A percentile compares a stretch with the other conserved stretches of the same genome.
phyloP scores from a whole-genome alignment of 2,797 vertebrate species.

The Propithecus perrieri region DNA sequence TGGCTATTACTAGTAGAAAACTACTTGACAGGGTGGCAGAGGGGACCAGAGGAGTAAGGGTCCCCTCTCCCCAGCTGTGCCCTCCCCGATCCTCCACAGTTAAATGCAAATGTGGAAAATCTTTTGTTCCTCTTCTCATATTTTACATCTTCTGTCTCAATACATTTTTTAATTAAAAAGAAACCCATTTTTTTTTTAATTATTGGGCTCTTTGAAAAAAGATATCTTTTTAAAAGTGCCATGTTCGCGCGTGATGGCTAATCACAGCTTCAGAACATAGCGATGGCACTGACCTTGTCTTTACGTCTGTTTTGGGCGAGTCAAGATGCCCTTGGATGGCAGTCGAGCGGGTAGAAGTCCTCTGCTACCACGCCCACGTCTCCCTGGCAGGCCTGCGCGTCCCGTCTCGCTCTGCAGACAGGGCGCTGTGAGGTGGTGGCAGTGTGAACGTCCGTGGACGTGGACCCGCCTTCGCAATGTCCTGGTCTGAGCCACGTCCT shows the following conservation, averaged over 20 bases:
- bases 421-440: constrained; percentile 64
- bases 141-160: constrained; percentile 76
- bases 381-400: neutral
- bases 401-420: constrained; percentile 46
- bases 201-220: constrained; percentile 71
- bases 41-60: neutral
- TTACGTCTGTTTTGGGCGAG: constrained; percentile 65
- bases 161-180: constrained; percentile 28
- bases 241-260: constrained; percentile 68
- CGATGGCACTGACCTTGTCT: constrained; percentile 59
- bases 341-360: constrained; percentile 29
- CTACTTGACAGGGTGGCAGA: neutral
- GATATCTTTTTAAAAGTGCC: constrained; percentile 70
- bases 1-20: neutral
- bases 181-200: neutral
- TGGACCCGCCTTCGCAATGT: neutral
- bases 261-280: constrained; percentile 57
- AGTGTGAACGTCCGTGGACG: too few relatives aligned
- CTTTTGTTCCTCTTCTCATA: constrained; percentile 69
- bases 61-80: neutral
- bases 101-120: constrained; percentile 53
- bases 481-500: neutral
- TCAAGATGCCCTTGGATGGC: constrained; percentile 30
- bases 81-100: neutral
- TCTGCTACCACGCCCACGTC: constrained; percentile 6